phyloP scores from a whole-genome alignment of 2,888 invertebrate species.

The Cancer borealis region DNA sequence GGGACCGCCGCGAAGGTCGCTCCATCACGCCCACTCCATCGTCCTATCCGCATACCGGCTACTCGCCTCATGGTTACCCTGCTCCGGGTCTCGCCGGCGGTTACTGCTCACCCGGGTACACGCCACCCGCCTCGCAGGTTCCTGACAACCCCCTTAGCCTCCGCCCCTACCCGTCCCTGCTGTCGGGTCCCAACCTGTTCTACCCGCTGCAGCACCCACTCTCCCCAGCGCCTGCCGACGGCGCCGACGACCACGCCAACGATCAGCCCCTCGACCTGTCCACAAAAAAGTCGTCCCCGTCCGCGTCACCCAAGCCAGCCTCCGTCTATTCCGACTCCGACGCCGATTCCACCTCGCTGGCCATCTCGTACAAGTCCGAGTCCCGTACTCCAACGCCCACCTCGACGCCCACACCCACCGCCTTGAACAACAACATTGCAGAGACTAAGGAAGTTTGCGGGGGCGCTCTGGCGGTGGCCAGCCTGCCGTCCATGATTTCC shows the following conservation, averaged over 20 bases:
- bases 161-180: conserved; percentile 70
- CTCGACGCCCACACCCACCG: conserved; percentile 71
- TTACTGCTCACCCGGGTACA: conserved; percentile 68
- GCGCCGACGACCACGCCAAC: conserved; percentile 78
- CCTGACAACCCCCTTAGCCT: conserved; percentile 64
- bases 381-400: conserved; percentile 71
- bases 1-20: conserved; percentile 88
- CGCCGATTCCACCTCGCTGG: conserved; percentile 88
- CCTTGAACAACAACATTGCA: conserved; percentile 64
- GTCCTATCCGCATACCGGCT: conserved; percentile 56
- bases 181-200: conserved; percentile 58
- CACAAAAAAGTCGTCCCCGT: conserved; percentile 86
- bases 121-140: conserved; percentile 65
- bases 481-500: conserved; percentile 66
- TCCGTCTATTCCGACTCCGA: conserved; percentile 83
- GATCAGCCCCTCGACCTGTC: conserved; percentile 96
- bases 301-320: conserved; percentile 83
- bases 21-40: conserved; percentile 79
- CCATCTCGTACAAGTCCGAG: conserved; percentile 81
- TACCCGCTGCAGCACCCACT: conserved; percentile 72
- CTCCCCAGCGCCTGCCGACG: conserved; percentile 72
- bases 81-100: conserved; percentile 54
- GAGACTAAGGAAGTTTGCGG: conserved; percentile 61
- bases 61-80: conserved; percentile 46
- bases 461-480: conserved; percentile 51